Evolutionary conservation across 1,140 invertebrate genomes (phyloP).

Genomic region (Macrostomum lignano): DNA sequence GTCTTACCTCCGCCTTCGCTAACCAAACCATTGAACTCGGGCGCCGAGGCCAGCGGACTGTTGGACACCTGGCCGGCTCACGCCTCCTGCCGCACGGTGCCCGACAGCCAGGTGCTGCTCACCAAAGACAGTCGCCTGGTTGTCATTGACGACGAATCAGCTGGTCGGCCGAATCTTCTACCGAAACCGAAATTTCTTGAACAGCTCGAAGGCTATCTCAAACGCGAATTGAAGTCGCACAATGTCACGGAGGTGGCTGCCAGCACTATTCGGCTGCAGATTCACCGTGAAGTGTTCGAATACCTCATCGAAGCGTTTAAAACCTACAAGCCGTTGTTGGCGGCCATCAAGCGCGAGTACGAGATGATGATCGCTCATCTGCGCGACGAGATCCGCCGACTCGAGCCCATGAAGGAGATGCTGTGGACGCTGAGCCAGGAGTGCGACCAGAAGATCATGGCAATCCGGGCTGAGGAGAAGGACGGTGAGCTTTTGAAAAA

Average conservation of each 20-base stretch:
- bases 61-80: constrained; percentile 27
- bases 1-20: background rate
- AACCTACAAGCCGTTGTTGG: constrained; percentile 23
- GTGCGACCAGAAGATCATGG: constrained; percentile 27
- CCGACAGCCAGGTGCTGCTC: constrained; percentile 12
- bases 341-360: constrained; percentile 27
- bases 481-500: constrained; percentile 12
- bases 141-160: constrained; percentile 16
- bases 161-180: constrained; percentile 17
- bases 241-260: constrained; percentile 18
- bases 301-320: constrained; percentile 27
- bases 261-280: constrained; percentile 23
- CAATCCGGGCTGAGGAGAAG: constrained; percentile 21
- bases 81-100: constrained; percentile 15
- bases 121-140: constrained; percentile 21
- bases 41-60: too few relatives aligned
- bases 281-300: constrained; percentile 28
- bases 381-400: constrained; percentile 18
- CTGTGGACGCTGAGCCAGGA: constrained; percentile 24
- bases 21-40: constrained; percentile 1
- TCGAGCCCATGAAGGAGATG: constrained; percentile 26
- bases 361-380: constrained; percentile 25
- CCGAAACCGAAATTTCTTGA: constrained; percentile 25
- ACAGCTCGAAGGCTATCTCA: constrained; percentile 22
- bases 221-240: constrained; percentile 19